phyloP scores from a whole-genome alignment of 2,797 vertebrate genomes.

The Periophthalmus magnuspinnatus region DNA sequence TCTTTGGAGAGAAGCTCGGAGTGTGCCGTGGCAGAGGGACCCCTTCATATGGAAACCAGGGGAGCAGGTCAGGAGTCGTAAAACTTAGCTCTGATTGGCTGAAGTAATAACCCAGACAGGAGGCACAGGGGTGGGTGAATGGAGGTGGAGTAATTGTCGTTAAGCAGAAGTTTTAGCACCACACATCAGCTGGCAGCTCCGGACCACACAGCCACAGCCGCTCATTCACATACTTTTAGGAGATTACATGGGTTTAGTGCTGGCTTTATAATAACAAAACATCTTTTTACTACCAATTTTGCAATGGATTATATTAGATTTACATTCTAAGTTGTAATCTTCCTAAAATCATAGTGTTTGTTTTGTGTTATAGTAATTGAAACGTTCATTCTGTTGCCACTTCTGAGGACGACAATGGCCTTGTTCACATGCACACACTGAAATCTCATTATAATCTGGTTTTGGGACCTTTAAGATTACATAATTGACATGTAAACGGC shows the following conservation, averaged over 20 bases:
- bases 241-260: constrained; percentile 39
- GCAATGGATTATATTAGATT: not conserved
- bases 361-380: not conserved
- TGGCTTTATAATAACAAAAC: constrained; percentile 26
- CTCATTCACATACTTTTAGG: constrained; percentile 52
- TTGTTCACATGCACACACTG: too few species aligned
- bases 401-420: too few species aligned
- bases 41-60: constrained; percentile 64
- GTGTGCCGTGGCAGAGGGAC: constrained; percentile 59
- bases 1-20: constrained; percentile 41
- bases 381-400: too few species aligned
- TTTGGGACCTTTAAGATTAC: too few species aligned
- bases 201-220: constrained; percentile 60
- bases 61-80: constrained; percentile 64
- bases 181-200: constrained; percentile 28
- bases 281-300: not conserved
- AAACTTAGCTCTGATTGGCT: constrained; percentile 59
- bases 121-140: constrained; percentile 67
- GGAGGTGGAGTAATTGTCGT: constrained; percentile 72
- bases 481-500: too few species aligned
- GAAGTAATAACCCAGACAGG: constrained; percentile 55
- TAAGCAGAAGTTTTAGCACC: constrained; percentile 59
- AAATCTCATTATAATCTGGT: too few species aligned
- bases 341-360: not conserved
- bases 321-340: not conserved